These are phyloP conservation scores for Spheniscus mendiculus DNA, from an alignment of 2,113 vertebrate species.

Conservation along the genomic window DNA sequence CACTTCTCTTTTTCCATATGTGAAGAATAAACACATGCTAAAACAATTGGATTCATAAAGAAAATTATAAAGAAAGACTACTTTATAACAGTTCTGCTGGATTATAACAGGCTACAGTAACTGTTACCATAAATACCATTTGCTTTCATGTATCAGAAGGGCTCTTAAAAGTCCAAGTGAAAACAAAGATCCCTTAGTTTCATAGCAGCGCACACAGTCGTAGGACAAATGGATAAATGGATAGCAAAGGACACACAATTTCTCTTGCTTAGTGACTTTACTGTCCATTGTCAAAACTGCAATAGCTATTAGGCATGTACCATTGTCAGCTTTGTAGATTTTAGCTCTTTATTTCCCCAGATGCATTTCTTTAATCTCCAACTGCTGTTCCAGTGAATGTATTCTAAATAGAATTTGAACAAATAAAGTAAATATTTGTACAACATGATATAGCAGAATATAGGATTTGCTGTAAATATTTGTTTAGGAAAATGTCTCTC, in stretches of 20 bases:
- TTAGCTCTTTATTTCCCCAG: background rate
- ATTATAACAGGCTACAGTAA: background rate
- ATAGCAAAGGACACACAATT: background rate
- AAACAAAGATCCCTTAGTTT: background rate
- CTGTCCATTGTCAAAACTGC: background rate
- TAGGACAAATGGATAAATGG: background rate
- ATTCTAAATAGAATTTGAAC: background rate
- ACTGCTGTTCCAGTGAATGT: background rate
- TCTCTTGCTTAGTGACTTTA: background rate
- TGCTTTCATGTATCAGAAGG: background rate
- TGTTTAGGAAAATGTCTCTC: slow-evolving; percentile 22
- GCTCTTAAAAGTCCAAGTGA: background rate
- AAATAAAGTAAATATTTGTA: background rate
- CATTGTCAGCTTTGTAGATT: background rate
- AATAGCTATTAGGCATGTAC: background rate
- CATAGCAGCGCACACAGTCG: background rate
- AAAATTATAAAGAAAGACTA: background rate
- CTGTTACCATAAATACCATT: background rate
- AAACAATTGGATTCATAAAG: background rate
- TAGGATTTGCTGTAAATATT: background rate
- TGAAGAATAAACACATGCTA: background rate
- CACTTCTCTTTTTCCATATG: background rate
- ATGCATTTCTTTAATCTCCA: background rate
- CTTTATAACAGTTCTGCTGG: background rate
- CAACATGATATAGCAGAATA: background rate